Base-by-base conservation (phyloP, 2,113 vertebrate genomes). In the Hippocampus zosterae region DNA sequence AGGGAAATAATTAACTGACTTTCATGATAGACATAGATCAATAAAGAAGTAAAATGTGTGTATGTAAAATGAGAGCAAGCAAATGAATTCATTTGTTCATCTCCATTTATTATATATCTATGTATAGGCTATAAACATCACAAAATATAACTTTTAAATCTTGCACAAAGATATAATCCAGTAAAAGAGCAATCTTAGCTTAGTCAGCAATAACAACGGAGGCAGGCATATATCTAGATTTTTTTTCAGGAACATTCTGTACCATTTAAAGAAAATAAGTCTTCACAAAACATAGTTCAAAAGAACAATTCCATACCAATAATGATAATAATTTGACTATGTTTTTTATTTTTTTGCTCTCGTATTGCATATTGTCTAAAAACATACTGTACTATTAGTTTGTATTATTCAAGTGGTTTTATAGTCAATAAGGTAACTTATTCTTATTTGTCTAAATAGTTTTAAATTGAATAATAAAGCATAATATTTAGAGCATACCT, bases 61-160 rank as follows among this genome's bases (percentile, higher is more conserved):
- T 61, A 62, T 29, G 48, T 19, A 42, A 55, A 33, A 78, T 29
- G 79, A 73, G 79, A n/a, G n/a, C 66, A 79, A 72, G 74, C 29
- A 25, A 13, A 9, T 25, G 7, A 68, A 74, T 29, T 83, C 59
- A 81, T 70, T 71, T 12, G 27, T 85, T 88, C 78, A 87, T 83
- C 81, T 84, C 81, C 73, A 87, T 90, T 88, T 90, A 90, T 91
- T 90, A 79, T 86, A 82, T 88, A 85, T 80, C 78, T 81, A 80
- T 86, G 80, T 85, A 82, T 84, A 76, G 76, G 78, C 85, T 88
- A 90, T 89, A 90, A 90, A 90, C 90, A 88, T 90, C 87, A 91
- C 88, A 91, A 91, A 91, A 90, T 91, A 89, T 72, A 89, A 87
- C 87, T 82, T 85, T 68, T 25, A 71, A 79, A 81, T 89, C 83